Conservation (phyloP, 2,797 vertebrate genomes). For the Zalophus californianus region DNA sequence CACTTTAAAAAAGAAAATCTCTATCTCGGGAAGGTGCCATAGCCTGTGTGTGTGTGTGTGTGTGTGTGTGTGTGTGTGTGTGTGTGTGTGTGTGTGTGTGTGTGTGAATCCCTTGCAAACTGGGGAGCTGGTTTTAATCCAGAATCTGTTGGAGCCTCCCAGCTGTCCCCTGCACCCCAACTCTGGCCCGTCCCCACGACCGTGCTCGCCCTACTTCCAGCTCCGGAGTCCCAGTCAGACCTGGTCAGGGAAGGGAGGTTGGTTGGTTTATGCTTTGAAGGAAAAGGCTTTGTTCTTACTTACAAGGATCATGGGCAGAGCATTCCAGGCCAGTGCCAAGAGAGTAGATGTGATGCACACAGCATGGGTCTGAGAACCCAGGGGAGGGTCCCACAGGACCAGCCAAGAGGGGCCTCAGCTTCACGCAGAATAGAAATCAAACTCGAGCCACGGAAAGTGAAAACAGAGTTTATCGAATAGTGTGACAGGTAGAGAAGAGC, state of each 20-base stretch:
- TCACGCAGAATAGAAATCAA: background rate
- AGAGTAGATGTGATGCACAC: background rate
- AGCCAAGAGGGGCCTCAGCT: background rate
- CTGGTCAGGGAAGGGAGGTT: no score
- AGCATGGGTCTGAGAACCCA: background rate
- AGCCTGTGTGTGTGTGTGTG: background rate
- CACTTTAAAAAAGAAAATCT: background rate
- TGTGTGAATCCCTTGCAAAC: background rate
- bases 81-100: no score
- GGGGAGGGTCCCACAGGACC: background rate
- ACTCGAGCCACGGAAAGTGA: background rate
- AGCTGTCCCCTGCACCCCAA: accelerated
- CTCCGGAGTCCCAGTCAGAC: background rate
- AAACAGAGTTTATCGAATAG: background rate
- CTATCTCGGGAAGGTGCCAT: background rate
- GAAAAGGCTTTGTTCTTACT: background rate
- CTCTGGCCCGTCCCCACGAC: accelerated
- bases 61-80: no score
- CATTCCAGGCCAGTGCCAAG: background rate
- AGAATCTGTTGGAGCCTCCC: background rate
- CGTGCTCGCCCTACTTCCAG: background rate
- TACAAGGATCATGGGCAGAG: background rate
- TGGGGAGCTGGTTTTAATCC: background rate
- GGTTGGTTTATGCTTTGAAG: background rate
- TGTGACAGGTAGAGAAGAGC: background rate